Evolutionary conservation across 2,888 invertebrate genomes (phyloP).

Genomic region (Phyllotreta cruciferae): DNA sequence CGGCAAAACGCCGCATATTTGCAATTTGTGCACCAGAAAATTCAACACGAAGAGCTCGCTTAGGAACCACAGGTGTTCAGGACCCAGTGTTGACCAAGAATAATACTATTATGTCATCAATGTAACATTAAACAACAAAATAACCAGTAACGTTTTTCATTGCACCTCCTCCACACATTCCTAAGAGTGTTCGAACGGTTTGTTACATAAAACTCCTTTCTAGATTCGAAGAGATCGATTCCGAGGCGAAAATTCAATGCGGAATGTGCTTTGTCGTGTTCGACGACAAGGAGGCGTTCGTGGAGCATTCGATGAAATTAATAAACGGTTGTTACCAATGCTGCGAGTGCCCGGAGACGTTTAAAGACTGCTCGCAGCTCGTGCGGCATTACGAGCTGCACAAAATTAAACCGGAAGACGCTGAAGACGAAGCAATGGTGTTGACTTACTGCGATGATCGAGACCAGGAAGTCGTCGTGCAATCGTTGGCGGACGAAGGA

Average conservation of each 20-base stretch:
- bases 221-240: slow-evolving; percentile 38
- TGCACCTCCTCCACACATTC: neutral
- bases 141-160: neutral
- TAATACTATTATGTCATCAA: too few species aligned
- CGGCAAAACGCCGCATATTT: slow-evolving; percentile 64
- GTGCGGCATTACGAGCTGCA: slow-evolving; percentile 56
- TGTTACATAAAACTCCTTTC: slow-evolving; percentile 32
- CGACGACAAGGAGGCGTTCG: slow-evolving; percentile 51
- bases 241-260: slow-evolving; percentile 48
- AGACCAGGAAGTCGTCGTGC: slow-evolving; percentile 49
- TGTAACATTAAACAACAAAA: too few species aligned
- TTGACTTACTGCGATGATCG: slow-evolving; percentile 48
- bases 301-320: slow-evolving; percentile 54
- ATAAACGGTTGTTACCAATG: slow-evolving; percentile 52
- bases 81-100: slow-evolving; percentile 49
- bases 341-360: slow-evolving; percentile 53
- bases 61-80: slow-evolving; percentile 47
- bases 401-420: slow-evolving; percentile 40
- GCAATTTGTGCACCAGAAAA: slow-evolving; percentile 52
- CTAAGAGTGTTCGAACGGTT: too few species aligned
- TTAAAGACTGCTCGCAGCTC: slow-evolving; percentile 51
- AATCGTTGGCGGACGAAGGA: slow-evolving; percentile 42
- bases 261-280: slow-evolving; percentile 55
- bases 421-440: slow-evolving; percentile 43
- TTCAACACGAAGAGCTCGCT: slow-evolving; percentile 49